Evolutionary conservation across 2,888 invertebrate genomes (phyloP).

Genomic region (Tiphia femorata): DNA sequence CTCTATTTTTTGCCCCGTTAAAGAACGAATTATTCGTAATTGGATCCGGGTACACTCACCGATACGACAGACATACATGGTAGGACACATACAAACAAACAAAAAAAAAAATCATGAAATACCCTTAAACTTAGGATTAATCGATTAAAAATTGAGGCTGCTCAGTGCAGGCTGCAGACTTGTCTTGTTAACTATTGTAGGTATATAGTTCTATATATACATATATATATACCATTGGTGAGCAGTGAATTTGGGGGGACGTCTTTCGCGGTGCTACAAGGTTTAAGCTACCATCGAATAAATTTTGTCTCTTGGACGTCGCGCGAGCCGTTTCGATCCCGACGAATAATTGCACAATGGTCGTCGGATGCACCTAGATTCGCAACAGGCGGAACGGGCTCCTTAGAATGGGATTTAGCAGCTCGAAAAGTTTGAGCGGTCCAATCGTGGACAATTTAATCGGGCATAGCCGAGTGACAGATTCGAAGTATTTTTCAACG

Average conservation of each 20-base stretch:
- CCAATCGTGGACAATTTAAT: no score
- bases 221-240: constrained; percentile 43
- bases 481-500: no score
- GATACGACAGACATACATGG: constrained; percentile 24
- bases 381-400: no score
- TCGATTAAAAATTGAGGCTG: constrained; percentile 52
- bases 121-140: constrained; percentile 59
- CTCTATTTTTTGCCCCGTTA: constrained; percentile 28
- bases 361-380: no score
- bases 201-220: constrained; percentile 51
- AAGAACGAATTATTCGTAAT: constrained; percentile 22
- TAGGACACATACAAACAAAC: constrained; percentile 36
- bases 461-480: no score
- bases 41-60: constrained; percentile 25
- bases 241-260: constrained; percentile 55
- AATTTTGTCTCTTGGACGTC: no score
- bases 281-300: no score
- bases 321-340: no score
- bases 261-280: constrained; percentile 30
- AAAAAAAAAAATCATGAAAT: no score
- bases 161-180: constrained; percentile 55
- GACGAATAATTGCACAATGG: no score
- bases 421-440: no score
- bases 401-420: no score
- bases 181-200: constrained; percentile 67